These are phyloP conservation scores for Diploptera punctata DNA, from an alignment of 2,888 invertebrate genomes.

Conservation along the genomic window DNA sequence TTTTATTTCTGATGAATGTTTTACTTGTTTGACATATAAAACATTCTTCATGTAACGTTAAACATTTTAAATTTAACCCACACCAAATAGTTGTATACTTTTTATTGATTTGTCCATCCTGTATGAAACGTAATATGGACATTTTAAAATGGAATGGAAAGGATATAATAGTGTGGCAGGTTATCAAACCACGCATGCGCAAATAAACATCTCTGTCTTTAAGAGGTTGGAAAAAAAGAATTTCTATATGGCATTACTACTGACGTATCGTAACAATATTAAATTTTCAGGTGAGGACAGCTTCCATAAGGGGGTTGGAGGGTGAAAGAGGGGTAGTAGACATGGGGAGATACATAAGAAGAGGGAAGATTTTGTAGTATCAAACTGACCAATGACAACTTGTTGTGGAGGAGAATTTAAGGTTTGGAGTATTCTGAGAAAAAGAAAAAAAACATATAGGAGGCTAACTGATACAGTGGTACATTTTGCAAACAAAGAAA, in stretches of 20 bases:
- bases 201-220: background rate
- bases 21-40: no score
- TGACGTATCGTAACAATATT: background rate
- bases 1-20: no score
- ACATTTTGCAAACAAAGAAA: background rate
- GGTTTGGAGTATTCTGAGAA: background rate
- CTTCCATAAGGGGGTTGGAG: background rate
- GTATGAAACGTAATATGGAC: background rate
- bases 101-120: background rate
- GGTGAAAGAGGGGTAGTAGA: background rate
- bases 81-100: no score
- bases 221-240: background rate
- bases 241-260: conserved; percentile 2
- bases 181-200: background rate
- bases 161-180: background rate
- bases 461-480: background rate
- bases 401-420: background rate
- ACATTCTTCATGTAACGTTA: no score
- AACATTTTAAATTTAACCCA: no score
- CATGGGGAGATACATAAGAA: background rate
- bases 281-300: conserved; percentile 14
- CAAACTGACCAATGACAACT: conserved; percentile 23
- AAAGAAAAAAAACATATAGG: background rate
- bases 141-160: background rate
- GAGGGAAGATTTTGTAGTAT: background rate